Conservation (phyloP, 92 coral and sea anemone species). For the Porites rus region DNA sequence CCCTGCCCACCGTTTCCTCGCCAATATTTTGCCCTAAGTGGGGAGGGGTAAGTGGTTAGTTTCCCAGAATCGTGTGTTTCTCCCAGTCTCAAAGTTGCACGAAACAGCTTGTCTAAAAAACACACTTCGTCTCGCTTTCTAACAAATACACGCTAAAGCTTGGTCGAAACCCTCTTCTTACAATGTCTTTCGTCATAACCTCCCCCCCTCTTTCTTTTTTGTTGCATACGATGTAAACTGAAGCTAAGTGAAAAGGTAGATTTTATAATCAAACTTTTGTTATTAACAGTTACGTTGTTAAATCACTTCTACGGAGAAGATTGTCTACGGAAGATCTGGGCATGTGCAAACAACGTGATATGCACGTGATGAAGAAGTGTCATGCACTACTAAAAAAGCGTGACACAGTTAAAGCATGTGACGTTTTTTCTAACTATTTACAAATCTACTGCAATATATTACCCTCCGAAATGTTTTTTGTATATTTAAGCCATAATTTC, state of each 20-base stretch:
- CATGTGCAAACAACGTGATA: constrained; percentile 41
- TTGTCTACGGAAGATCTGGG: constrained; percentile 37
- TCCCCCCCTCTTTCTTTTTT: background rate
- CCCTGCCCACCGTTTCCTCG: no score
- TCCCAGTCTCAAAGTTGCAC: no score
- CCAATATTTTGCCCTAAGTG: no score
- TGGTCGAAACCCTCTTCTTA: no score
- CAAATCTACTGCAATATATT: constrained; percentile 45
- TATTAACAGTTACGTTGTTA: background rate
- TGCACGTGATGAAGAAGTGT: background rate
- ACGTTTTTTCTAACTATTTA: constrained; percentile 10
- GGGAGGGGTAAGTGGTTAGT: no score
- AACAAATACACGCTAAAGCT: no score
- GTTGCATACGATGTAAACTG: background rate
- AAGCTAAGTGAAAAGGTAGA: background rate
- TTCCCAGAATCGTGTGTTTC: no score
- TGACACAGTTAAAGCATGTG: constrained; percentile 11
- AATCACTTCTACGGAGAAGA: constrained; percentile 45
- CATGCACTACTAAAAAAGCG: background rate
- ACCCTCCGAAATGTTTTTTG: background rate
- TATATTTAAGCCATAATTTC: constrained; percentile 17
- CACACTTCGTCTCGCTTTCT: no score
- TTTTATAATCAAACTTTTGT: background rate
- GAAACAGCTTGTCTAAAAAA: no score
- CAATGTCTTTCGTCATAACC: background rate